These are phyloP conservation scores for Notiomystis cincta DNA, from an alignment of 2,113 vertebrate genomes.

Conservation along the genomic window DNA sequence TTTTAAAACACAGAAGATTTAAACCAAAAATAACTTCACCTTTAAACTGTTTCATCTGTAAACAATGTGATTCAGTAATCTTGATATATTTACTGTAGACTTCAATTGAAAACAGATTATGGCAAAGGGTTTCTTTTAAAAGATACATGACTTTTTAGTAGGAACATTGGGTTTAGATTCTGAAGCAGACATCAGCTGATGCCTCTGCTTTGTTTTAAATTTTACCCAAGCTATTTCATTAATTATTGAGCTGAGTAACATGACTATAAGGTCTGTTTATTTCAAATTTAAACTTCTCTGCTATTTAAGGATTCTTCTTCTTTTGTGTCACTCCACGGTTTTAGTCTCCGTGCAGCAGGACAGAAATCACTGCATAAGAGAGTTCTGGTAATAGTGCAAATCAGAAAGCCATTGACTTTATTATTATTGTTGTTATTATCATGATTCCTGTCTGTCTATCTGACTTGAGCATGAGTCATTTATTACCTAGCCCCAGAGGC, in stretches of 20 bases:
- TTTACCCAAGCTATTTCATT: constrained; percentile 24
- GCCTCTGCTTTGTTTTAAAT: constrained; percentile 38
- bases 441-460: neutral
- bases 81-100: constrained; percentile 46
- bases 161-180: constrained; percentile 6
- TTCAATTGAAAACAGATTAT: constrained; percentile 55
- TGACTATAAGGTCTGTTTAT: neutral
- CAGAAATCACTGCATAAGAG: neutral
- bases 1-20: constrained; percentile 27
- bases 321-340: neutral
- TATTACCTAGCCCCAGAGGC: neutral
- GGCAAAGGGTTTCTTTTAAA: constrained; percentile 25
- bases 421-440: neutral
- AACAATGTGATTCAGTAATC: constrained; percentile 43
- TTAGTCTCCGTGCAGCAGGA: neutral
- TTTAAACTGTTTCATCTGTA: constrained; percentile 45
- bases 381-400: neutral
- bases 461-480: neutral
- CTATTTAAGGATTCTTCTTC: neutral
- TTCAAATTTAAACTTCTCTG: constrained; percentile 15
- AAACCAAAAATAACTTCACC: constrained; percentile 59
- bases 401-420: neutral
- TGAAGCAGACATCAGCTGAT: constrained; percentile 18
- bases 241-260: constrained; percentile 27
- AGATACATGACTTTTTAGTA: constrained; percentile 22